Conservation (phyloP, 2,113 vertebrate genomes). For the Manacus vitellinus region DNA sequence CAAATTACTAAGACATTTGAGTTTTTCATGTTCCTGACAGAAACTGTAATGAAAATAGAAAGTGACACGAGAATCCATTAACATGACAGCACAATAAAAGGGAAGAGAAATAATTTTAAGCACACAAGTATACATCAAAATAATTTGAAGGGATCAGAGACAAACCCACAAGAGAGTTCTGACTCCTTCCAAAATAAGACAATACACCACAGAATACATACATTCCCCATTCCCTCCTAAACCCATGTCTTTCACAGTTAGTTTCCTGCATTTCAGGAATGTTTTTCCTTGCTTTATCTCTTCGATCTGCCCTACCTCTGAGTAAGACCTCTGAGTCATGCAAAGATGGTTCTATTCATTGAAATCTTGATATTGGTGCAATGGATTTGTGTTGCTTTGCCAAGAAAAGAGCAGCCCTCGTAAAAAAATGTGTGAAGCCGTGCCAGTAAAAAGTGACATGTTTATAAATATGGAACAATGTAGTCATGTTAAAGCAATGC, state of each 20-base stretch:
- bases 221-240: not conserved
- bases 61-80: slow-evolving; percentile 42
- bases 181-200: slow-evolving; percentile 6
- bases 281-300: not conserved
- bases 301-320: not conserved
- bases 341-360: not conserved
- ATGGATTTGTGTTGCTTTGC: not conserved
- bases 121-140: slow-evolving; percentile 25
- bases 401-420: slow-evolving; percentile 41
- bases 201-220: not conserved
- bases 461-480: slow-evolving; percentile 62
- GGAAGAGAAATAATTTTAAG: slow-evolving; percentile 31
- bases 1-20: slow-evolving; percentile 34
- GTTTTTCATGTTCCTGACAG: slow-evolving; percentile 42
- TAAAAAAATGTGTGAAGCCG: slow-evolving; percentile 43
- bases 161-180: slow-evolving; percentile 15
- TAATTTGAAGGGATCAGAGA: slow-evolving; percentile 36
- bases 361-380: not conserved
- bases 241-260: not conserved
- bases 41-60: slow-evolving; percentile 56
- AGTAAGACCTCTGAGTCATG: slow-evolving; percentile 9
- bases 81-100: slow-evolving; percentile 33
- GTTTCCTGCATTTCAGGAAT: slow-evolving; percentile 12
- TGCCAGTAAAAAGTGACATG: slow-evolving; percentile 48
- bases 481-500: not conserved